A percentile compares a stretch with the other conserved stretches of the same genome.
These are phyloP conservation scores for Oscheius sp. DNA, from an alignment of 2,888 invertebrate genomes.

Conservation along the genomic window DNA sequence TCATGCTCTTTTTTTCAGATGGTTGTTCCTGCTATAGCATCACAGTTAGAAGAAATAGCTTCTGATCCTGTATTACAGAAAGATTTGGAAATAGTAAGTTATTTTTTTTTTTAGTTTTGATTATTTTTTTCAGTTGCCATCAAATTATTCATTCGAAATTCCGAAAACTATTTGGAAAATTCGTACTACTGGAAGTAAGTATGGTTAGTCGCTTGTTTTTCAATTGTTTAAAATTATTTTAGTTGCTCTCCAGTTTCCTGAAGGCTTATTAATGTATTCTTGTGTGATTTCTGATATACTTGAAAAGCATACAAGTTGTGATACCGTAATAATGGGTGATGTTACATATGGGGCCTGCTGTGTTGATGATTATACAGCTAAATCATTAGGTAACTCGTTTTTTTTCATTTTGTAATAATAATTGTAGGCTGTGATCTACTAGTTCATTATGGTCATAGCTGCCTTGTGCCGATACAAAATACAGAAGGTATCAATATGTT, in stretches of 20 bases:
- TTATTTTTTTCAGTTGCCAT: slow-evolving; percentile 77
- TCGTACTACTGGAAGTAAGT: slow-evolving; percentile 82
- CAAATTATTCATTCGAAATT: slow-evolving; percentile 97
- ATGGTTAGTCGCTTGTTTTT: slow-evolving; percentile 71
- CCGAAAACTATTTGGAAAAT: slow-evolving; percentile 97
- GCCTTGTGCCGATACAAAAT: slow-evolving; percentile 75
- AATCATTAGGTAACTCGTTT: slow-evolving; percentile 78
- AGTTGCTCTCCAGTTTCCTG: slow-evolving; percentile 95
- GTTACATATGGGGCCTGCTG: slow-evolving; percentile 99
- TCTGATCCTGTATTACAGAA: slow-evolving; percentile 49
- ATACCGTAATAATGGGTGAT: slow-evolving; percentile 96
- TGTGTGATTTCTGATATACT: slow-evolving; percentile 92
- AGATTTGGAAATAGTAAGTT: slow-evolving; percentile 63
- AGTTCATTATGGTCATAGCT: slow-evolving; percentile 97
- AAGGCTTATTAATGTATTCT: slow-evolving; percentile 89
- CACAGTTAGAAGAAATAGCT: slow-evolving; percentile 55
- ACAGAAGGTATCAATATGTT: slow-evolving; percentile 83
- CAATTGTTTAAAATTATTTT: slow-evolving; percentile 40
- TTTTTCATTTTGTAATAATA: not conserved
- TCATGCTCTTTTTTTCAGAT: no score
- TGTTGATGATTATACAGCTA: slow-evolving; percentile 93
- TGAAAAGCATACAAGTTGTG: slow-evolving; percentile 75
- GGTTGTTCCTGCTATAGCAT: slow-evolving; percentile 44
- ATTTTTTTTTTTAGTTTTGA: not conserved
- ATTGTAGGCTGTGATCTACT: slow-evolving; percentile 66